Percentiles rank a stretch among this genome's conserved stretches.
phyloP scores from a whole-genome alignment of 2,888 invertebrate species.

The Apamea epomidion region DNA sequence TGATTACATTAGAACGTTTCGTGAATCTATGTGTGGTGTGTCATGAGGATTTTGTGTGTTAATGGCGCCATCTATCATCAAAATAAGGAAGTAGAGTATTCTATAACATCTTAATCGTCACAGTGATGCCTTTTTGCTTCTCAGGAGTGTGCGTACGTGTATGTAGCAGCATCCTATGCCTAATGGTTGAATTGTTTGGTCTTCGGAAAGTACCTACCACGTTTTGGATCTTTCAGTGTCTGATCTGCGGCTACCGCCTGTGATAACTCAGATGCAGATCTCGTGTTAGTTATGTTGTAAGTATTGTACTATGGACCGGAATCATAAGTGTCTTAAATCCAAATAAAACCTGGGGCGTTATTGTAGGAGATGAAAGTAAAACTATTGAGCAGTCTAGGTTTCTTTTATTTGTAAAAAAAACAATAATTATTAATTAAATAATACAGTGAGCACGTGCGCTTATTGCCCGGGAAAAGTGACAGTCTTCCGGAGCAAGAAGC shows the following conservation, averaged over 20 bases:
- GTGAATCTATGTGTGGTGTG: conserved; percentile 7
- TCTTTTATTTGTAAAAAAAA: conserved; percentile 89
- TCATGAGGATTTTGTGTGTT: background rate
- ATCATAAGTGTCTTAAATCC: background rate
- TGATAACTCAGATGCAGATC: no score
- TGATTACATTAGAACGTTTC: conserved; percentile 35
- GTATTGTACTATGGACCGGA: background rate
- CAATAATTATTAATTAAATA: conserved; percentile 84
- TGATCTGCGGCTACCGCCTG: no score
- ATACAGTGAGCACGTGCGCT: conserved; percentile 87
- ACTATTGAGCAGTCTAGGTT: conserved; percentile 85
- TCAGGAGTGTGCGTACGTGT: background rate
- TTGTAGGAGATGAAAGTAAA: conserved; percentile 65
- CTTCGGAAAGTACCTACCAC: background rate
- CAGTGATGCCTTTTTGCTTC: background rate
- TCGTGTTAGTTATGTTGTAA: background rate
- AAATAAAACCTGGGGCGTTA: background rate
- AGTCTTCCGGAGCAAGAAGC: conserved; percentile 90
- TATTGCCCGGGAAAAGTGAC: conserved; percentile 89
- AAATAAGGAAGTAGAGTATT: background rate
- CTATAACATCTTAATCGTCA: background rate
- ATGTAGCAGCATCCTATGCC: background rate
- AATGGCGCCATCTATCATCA: conserved; percentile 29
- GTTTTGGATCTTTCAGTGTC: background rate
- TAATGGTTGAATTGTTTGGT: background rate